Percentiles rank a stretch among this genome's conserved stretches.
Conservation (phyloP, 2,888 invertebrate species). For the Petrolisthes cinctipes region DNA sequence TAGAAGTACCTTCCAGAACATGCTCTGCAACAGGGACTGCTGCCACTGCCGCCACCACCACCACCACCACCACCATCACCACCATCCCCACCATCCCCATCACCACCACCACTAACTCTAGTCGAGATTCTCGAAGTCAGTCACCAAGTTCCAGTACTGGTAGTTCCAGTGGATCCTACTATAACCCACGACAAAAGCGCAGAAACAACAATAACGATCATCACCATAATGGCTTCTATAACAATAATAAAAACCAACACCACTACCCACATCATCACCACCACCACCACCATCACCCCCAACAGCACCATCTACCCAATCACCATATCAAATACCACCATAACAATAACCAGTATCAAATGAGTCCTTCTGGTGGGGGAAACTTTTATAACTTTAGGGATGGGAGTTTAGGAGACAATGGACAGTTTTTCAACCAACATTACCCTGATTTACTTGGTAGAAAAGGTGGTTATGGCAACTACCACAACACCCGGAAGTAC, state of each 20-base stretch:
- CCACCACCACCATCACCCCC: constrained; percentile 43
- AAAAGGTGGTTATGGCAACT: constrained; percentile 19
- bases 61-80: neutral
- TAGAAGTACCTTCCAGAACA: constrained; percentile 33
- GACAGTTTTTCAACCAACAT: constrained; percentile 29
- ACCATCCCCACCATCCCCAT: neutral
- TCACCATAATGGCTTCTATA: constrained; percentile 20
- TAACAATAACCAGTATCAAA: constrained; percentile 29
- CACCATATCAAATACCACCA: constrained; percentile 18
- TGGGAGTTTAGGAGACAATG: constrained; percentile 32
- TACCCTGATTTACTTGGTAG: neutral
- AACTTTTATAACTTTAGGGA: constrained; percentile 19
- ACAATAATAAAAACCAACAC: constrained; percentile 22
- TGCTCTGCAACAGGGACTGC: neutral
- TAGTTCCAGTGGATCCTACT: constrained; percentile 54
- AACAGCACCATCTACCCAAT: constrained; percentile 38
- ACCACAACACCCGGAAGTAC: constrained; percentile 30
- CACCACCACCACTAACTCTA: constrained; percentile 22
- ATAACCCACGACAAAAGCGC: constrained; percentile 52
- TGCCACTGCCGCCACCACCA: neutral
- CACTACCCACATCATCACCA: constrained; percentile 27
- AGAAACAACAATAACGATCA: constrained; percentile 39
- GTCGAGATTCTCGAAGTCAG: constrained; percentile 45
- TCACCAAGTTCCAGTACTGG: constrained; percentile 54
- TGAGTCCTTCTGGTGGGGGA: constrained; percentile 31